Percentiles rank a stretch among this genome's conserved stretches.
These are phyloP conservation scores for Aphelenchoides avenae DNA, from an alignment of 1,140 invertebrate species.

Conservation along the genomic window DNA sequence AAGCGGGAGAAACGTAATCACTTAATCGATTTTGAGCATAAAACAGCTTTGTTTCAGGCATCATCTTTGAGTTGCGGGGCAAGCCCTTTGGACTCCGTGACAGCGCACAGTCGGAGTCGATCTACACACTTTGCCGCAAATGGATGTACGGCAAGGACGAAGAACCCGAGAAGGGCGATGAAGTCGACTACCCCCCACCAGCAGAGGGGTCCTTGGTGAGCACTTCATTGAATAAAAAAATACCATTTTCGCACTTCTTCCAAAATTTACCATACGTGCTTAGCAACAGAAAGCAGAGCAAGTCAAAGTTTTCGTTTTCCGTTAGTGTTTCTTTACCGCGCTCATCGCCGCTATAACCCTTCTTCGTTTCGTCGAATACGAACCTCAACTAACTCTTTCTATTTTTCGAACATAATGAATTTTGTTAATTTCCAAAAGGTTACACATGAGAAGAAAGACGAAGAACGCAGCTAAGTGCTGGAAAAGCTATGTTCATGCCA, in stretches of 20 bases:
- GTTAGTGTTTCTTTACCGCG: background rate
- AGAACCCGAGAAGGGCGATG: slow-evolving; percentile 31
- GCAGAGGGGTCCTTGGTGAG: too few relatives aligned
- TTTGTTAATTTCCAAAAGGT: too few relatives aligned
- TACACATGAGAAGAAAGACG: too few relatives aligned
- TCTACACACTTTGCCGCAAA: slow-evolving; percentile 41
- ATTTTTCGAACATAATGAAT: too few relatives aligned
- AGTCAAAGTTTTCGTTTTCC: background rate
- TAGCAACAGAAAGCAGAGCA: slow-evolving; percentile 7
- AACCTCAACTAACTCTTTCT: slow-evolving; percentile 4
- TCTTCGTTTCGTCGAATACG: too few relatives aligned
- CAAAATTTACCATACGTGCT: slow-evolving; percentile 16
- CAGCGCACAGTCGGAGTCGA: slow-evolving; percentile 21
- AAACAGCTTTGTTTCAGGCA: slow-evolving; percentile 24
- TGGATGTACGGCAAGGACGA: slow-evolving; percentile 54
- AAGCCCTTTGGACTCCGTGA: slow-evolving; percentile 44
- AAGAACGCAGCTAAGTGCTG: too few relatives aligned
- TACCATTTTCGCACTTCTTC: background rate
- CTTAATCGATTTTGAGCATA: background rate
- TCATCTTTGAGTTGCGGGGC: slow-evolving; percentile 45
- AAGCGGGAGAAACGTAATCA: slow-evolving; percentile 40
- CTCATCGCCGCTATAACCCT: too few relatives aligned
- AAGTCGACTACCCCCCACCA: too few relatives aligned
- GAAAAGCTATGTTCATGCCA: too few relatives aligned
- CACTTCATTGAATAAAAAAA: too few relatives aligned